Base-by-base conservation (phyloP, 2,888 invertebrate genomes). In the Drosophila infuscata region DNA sequence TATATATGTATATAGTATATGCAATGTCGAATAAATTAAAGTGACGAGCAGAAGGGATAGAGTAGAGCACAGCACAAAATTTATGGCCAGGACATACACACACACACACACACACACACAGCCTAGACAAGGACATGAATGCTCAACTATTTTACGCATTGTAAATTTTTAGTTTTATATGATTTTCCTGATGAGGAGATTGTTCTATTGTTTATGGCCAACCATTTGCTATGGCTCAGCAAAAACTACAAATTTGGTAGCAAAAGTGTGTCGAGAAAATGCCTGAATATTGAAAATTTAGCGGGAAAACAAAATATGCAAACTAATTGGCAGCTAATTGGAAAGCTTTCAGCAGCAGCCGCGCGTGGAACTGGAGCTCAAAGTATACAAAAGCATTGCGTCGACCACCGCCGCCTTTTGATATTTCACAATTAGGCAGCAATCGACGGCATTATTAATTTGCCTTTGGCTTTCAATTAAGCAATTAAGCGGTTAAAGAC, bases 361-460 rank as follows among this genome's bases (percentile, higher is more conserved):
- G n/a, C 48, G 17, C 57, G 11, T 15, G n/a, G 56, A 54, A n/a
- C 36, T 62, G 60, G 60, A 71, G 74, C 70, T 79, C 83, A 74
- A 82, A 81, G 57, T 25, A 61, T 30, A 71, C 51, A 56, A 74
- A 62, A 73, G 74, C 62, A 74, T 89, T 81, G 81, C 86, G 88
- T 68, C 62, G 54, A 61, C 56, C 29, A 58, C 33, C 59, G n/a
- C 2, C 57, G 81, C 53, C 72, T 76, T 79, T 79, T 86, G 81
- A 71, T 88, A 88, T 85, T 85, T 88, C 59, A 88, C 89, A 84
- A 89, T 89, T 88, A 88, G 83, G 81, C 81, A 83, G 61, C 90
- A 82, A 84, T 84, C 77, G 79, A 85, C 74, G 68, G 80, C 65
- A 88, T 88, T 84, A 84, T 84, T 84, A 89, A 84, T 84, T 84